Conservation (phyloP, 2,113 vertebrate species). For the Chitala chitala region DNA sequence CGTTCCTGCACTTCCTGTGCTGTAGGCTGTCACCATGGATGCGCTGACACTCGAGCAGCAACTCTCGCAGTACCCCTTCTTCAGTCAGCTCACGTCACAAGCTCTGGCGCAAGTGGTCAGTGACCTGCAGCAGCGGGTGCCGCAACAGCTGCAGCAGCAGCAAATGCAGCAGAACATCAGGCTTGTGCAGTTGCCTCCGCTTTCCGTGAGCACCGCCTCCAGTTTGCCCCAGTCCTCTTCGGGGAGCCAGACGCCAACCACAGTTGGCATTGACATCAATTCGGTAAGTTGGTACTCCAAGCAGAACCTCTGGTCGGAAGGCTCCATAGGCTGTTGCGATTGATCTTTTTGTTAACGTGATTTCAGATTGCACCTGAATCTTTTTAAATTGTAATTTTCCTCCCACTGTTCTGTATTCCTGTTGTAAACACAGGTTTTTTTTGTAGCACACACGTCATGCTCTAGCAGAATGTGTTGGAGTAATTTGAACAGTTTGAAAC, state of each 20-base stretch:
- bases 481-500: too few relatives aligned
- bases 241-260: constrained; percentile 72
- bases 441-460: too few relatives aligned
- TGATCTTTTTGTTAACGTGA: too few relatives aligned
- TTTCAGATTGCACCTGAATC: background rate
- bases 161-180: constrained; percentile 65
- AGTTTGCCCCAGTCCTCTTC: constrained; percentile 76
- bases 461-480: too few relatives aligned
- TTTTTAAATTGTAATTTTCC: background rate
- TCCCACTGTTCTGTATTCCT: too few relatives aligned
- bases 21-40: constrained; percentile 76
- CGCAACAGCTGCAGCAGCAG: constrained; percentile 46
- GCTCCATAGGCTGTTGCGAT: too few relatives aligned
- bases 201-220: constrained; percentile 69
- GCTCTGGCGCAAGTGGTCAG: constrained; percentile 72
- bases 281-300: constrained; percentile 68
- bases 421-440: too few relatives aligned
- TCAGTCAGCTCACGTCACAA: constrained; percentile 76
- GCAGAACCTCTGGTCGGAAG: too few relatives aligned
- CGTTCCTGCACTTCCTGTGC: background rate
- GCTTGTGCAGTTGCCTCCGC: constrained; percentile 75
- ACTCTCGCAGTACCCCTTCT: constrained; percentile 83
- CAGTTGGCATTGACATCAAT: constrained; percentile 78
- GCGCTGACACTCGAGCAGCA: constrained; percentile 87
- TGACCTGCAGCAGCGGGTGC: constrained; percentile 71